phyloP scores from a whole-genome alignment of 1,140 invertebrate genomes.

The Nasonia longicornis region DNA sequence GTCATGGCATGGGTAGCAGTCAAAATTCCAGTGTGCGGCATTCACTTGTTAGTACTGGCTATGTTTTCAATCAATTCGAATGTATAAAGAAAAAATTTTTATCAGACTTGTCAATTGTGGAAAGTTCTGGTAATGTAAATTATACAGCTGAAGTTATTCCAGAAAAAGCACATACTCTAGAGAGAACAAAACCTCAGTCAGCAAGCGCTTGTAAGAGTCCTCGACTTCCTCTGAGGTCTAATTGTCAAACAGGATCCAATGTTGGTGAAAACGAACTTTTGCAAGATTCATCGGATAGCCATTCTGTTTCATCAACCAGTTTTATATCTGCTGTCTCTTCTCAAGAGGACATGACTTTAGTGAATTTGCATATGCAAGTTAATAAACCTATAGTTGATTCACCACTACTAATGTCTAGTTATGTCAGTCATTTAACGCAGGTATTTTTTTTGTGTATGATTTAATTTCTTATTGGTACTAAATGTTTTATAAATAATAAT shows the following conservation, averaged over 20 bases:
- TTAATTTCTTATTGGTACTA: not conserved
- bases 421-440: constrained; percentile 92
- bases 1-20: constrained; percentile 70
- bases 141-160: constrained; percentile 43
- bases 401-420: constrained; percentile 93
- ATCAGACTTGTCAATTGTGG: constrained; percentile 68
- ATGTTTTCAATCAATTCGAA: constrained; percentile 66
- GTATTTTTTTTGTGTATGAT: constrained; percentile 65
- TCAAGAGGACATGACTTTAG: constrained; percentile 92
- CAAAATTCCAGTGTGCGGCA: constrained; percentile 76
- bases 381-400: constrained; percentile 95
- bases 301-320: constrained; percentile 85
- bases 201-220: constrained; percentile 54
- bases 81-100: constrained; percentile 70
- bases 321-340: constrained; percentile 93
- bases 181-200: constrained; percentile 58
- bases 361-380: constrained; percentile 95
- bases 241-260: constrained; percentile 52
- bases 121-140: constrained; percentile 68
- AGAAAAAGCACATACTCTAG: constrained; percentile 64
- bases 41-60: constrained; percentile 71
- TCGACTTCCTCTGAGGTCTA: constrained; percentile 49
- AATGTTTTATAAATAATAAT: not conserved
- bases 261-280: constrained; percentile 56
- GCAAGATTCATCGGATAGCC: constrained; percentile 74